Percentiles rank a stretch among this genome's conserved stretches.
Conservation (phyloP, 1,140 invertebrate genomes). For the Lepidostoma basale region DNA sequence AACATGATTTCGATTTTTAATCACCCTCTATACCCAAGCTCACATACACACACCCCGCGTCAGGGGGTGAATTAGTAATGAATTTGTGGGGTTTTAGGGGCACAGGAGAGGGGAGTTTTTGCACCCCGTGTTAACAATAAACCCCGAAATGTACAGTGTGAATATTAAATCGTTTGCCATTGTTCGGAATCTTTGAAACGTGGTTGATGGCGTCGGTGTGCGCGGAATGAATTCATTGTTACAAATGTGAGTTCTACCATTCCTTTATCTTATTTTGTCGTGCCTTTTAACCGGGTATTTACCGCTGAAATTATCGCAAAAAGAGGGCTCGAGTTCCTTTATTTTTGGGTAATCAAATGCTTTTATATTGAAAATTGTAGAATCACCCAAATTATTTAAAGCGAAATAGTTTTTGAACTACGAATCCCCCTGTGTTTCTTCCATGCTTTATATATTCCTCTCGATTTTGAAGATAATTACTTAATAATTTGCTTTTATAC, state of each 20-base stretch:
- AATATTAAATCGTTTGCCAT: slow-evolving; percentile 16
- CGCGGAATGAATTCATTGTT: neutral
- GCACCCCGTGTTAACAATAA: slow-evolving; percentile 22
- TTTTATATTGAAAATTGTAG: too few species aligned
- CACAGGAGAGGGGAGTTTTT: slow-evolving; percentile 5
- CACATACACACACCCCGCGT: neutral
- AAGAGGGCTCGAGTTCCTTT: too few species aligned
- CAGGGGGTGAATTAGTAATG: slow-evolving; percentile 11
- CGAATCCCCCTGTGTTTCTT: too few species aligned
- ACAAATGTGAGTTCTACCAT: neutral
- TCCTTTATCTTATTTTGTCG: too few species aligned
- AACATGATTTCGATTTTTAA: slow-evolving; percentile 3
- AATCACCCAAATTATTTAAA: too few species aligned
- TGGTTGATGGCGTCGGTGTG: neutral
- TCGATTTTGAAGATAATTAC: too few species aligned
- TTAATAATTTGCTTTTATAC: too few species aligned
- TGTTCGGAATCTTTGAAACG: neutral
- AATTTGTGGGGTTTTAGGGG: slow-evolving; percentile 13
- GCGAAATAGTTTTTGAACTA: too few species aligned
- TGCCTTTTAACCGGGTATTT: too few species aligned
- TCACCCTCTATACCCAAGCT: neutral
- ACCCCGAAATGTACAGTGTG: slow-evolving; percentile 21
- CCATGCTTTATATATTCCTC: too few species aligned
- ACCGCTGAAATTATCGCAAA: too few species aligned
- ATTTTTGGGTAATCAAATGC: too few species aligned